phyloP scores from a whole-genome alignment of 2,888 invertebrate genomes.

The Torymus aiolomorphi region DNA sequence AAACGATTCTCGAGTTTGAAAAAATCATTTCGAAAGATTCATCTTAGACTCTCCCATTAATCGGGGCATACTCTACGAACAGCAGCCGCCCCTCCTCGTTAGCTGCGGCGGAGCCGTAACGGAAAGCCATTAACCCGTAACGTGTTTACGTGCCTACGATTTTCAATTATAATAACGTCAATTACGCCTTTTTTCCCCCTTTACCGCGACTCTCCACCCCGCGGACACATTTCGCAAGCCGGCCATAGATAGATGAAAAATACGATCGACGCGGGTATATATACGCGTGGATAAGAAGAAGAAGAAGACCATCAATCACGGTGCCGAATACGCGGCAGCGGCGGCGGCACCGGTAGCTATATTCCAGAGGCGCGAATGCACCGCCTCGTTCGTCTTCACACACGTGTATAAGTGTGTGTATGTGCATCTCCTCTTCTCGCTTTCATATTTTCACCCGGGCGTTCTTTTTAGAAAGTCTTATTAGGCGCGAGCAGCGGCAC shows the following conservation, averaged over 20 bases:
- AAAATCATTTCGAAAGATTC: conserved; percentile 22
- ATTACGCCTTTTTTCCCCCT: conserved; percentile 24
- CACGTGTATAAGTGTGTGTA: background rate
- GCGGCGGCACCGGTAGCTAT: background rate
- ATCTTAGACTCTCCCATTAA: background rate
- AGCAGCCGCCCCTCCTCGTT: background rate
- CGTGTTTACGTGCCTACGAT: conserved; percentile 39
- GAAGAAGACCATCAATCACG: conserved; percentile 9
- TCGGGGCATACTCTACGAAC: no score
- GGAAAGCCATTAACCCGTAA: conserved; percentile 44
- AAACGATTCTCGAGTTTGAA: conserved; percentile 9
- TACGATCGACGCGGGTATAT: background rate
- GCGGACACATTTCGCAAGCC: background rate
- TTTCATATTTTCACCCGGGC: conserved; percentile 59
- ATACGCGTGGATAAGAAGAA: background rate
- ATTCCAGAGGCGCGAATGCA: background rate
- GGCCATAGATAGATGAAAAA: conserved; percentile 2
- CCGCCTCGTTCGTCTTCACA: conserved; percentile 33
- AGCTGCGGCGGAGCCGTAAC: conserved; percentile 26
- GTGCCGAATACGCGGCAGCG: background rate
- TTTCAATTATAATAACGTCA: conserved; percentile 14
- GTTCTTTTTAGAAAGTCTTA: conserved; percentile 61
- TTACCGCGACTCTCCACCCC: no score
- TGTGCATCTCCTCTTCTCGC: conserved; percentile 54
- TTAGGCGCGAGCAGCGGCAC: conserved; percentile 50